These are phyloP conservation scores for Auanema freiburgensis DNA, from an alignment of 2,888 invertebrate genomes.

Conservation along the genomic window DNA sequence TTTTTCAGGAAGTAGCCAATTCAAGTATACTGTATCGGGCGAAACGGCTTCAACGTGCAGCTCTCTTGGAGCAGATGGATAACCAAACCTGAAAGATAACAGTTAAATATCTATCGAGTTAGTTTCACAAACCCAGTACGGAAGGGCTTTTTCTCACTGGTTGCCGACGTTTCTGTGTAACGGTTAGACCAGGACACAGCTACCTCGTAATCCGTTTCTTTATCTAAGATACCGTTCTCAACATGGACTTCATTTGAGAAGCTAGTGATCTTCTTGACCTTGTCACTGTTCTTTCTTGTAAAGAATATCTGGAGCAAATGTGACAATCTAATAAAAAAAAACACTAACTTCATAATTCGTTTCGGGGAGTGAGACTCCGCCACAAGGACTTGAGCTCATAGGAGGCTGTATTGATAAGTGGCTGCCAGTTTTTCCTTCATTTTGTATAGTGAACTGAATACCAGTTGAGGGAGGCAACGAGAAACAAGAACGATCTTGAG, in stretches of 20 bases:
- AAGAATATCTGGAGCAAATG: slow-evolving; percentile 45
- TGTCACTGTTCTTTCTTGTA: slow-evolving; percentile 55
- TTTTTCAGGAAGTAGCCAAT: slow-evolving; percentile 57
- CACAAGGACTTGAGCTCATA: too few species aligned
- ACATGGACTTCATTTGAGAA: slow-evolving; percentile 51
- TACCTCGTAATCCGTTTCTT: slow-evolving; percentile 62
- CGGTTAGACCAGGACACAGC: slow-evolving; percentile 60
- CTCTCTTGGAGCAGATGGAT: slow-evolving; percentile 45
- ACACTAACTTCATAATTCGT: slow-evolving; percentile 54
- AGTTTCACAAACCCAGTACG: slow-evolving; percentile 52
- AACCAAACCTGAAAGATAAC: slow-evolving; percentile 32
- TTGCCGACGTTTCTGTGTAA: slow-evolving; percentile 52
- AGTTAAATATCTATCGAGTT: background rate
- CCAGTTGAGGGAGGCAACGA: slow-evolving; percentile 51
- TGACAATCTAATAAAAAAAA: background rate
- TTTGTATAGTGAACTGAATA: slow-evolving; percentile 57
- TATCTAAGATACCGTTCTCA: slow-evolving; percentile 62
- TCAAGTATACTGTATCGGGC: slow-evolving; percentile 59
- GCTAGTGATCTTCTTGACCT: slow-evolving; percentile 53
- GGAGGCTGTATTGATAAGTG: slow-evolving; percentile 45
- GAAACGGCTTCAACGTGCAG: slow-evolving; percentile 52
- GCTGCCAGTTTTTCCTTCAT: slow-evolving; percentile 60
- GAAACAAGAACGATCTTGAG: slow-evolving; percentile 56
- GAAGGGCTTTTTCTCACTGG: slow-evolving; percentile 45
- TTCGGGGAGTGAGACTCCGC: slow-evolving; percentile 53